Percentiles rank a stretch among this genome's conserved stretches.
Conservation (phyloP, 2,888 invertebrate species). For the Argyresthia goedartella region DNA sequence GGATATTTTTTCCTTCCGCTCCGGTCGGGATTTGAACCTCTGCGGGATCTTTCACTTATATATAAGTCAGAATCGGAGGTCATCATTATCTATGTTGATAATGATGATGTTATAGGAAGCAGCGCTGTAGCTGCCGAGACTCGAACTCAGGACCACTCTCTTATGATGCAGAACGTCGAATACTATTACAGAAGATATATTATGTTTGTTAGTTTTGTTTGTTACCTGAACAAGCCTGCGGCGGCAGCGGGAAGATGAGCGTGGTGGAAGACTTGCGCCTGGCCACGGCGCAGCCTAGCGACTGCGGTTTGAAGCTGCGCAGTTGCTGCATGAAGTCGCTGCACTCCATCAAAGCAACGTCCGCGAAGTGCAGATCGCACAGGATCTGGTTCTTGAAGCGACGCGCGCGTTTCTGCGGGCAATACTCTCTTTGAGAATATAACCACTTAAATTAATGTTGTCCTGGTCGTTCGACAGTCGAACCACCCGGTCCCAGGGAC, state of each 20-base stretch:
- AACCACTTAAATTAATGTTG: no score
- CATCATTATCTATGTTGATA: no score
- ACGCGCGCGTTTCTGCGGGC: constrained; percentile 70
- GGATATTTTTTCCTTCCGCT: no score
- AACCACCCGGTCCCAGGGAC: no score
- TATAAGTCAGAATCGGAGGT: no score
- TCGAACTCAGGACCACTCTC: background rate
- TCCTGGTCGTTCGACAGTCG: no score
- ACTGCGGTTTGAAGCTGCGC: constrained; percentile 95
- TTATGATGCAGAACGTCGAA: no score
- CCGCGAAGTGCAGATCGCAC: constrained; percentile 96
- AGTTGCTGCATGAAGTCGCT: constrained; percentile 98
- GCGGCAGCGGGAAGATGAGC: constrained; percentile 92
- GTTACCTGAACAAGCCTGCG: constrained; percentile 93
- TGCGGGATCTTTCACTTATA: no score
- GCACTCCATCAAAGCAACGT: constrained; percentile 97
- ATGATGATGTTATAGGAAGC: no score
- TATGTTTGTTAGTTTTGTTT: no score
- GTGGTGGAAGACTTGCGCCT: constrained; percentile 94
- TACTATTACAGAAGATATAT: no score
- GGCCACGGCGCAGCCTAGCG: constrained; percentile 94
- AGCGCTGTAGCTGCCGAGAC: constrained; percentile 86
- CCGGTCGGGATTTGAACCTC: no score
- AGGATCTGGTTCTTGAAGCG: constrained; percentile 90
- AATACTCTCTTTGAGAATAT: background rate